Evolutionary conservation across 2,888 invertebrate genomes (phyloP), one percentile per base, ranked within the genome.

Genomic region (Odontocerum albicorne): DNA sequence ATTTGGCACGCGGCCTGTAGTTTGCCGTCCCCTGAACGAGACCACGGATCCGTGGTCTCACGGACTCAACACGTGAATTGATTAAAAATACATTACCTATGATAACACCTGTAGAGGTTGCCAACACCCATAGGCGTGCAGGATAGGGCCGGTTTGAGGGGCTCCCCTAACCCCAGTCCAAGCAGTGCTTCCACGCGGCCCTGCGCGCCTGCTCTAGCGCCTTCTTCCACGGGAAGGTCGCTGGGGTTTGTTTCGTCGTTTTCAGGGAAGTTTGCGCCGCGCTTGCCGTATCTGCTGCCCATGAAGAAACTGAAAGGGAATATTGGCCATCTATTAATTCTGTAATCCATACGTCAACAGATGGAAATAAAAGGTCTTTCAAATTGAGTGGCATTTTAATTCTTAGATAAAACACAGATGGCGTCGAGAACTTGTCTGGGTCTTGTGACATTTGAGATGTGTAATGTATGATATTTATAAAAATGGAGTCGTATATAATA

Each of bases 251-350:
- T 16, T 17, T 49, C 57, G 20, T 39, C 49, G 19, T 27, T 32
- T 13, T 55, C 58, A 7, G 10, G 27, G 13, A 4, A 10, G 19
- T 17, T 12, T n/a, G 19, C 17, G 16, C 46, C 46, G n/a, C 59
- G 40, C 39, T 60, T 60, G 2, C 59, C 59, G 15, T 60, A 60
- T 22, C 59, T 44, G 31, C 59, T 53, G n/a, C 56, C 59, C 49
- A 60, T 49, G 22, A 60, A 60, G 47, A 60, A 60, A 13, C 59
- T 59, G 19, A 8, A 36, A 49, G 4, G 4, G 27, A 7, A 20
- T n/a, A 44, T n/a, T n/a, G n/a, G n/a, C n/a, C n/a, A n/a, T n/a
- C n/a, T 27, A 27, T 7, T 10, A 27, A 27, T 7, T 7, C 27
- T 7, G 10, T 7, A 27, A 27, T 27, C 10, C 4, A 10, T 27